These are phyloP conservation scores for Hirundo rustica DNA, from an alignment of 2,797 vertebrate species.

Conservation along the genomic window DNA sequence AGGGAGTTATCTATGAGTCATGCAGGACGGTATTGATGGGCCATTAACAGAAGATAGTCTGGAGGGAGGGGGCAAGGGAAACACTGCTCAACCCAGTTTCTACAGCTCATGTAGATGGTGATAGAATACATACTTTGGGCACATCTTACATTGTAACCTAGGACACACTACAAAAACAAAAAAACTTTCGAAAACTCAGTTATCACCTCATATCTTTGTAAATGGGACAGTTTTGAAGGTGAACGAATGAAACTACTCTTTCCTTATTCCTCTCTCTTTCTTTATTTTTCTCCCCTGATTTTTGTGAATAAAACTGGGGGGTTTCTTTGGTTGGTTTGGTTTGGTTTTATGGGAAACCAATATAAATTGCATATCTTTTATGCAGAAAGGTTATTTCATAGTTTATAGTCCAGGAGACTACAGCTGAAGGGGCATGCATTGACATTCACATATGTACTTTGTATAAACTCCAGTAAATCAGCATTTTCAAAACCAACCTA, in stretches of 20 bases:
- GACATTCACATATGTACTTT: background rate
- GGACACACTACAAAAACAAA: no score
- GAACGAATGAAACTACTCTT: background rate
- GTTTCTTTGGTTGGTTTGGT: no score
- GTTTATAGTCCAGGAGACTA: background rate
- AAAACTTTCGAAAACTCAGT: background rate
- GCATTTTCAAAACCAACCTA: background rate
- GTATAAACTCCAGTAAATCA: background rate
- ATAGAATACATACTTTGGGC: no score
- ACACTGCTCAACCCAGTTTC: no score
- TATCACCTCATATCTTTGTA: background rate
- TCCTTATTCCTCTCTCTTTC: background rate
- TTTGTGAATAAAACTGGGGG: background rate
- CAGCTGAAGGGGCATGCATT: background rate
- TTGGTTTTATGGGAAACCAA: background rate
- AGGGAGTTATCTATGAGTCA: no score
- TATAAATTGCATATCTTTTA: background rate
- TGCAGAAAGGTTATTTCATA: background rate
- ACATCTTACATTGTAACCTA: no score
- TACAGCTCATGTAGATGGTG: no score
- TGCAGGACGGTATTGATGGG: no score
- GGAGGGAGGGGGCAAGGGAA: no score
- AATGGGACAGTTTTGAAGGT: background rate
- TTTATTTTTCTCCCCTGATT: background rate
- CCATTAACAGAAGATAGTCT: no score